Percentiles rank a stretch among this genome's conserved stretches.
phyloP scores from a whole-genome alignment of 2,797 vertebrate species.

The Ctenopoma multispine region DNA sequence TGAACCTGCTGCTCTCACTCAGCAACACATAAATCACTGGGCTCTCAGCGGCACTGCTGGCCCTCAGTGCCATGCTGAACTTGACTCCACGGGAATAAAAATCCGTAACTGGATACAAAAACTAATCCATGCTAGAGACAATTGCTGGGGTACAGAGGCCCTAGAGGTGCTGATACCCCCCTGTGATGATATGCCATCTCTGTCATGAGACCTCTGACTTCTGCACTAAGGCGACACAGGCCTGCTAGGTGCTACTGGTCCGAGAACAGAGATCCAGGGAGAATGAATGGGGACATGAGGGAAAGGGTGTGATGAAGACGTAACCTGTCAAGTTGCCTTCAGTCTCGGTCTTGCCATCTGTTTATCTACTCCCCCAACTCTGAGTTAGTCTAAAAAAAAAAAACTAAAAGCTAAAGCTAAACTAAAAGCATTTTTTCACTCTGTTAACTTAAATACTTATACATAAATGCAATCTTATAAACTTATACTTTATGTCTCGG shows the following conservation, averaged over 20 bases:
- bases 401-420: no score
- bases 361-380: slow-evolving; percentile 14
- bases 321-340: slow-evolving; percentile 53
- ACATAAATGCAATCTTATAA: no score
- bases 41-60: slow-evolving; percentile 75
- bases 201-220: slow-evolving; percentile 72
- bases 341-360: slow-evolving; percentile 38
- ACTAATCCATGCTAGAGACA: slow-evolving; percentile 84
- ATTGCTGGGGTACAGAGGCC: slow-evolving; percentile 79
- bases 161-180: slow-evolving; percentile 72
- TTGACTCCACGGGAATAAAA: slow-evolving; percentile 84
- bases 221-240: slow-evolving; percentile 46
- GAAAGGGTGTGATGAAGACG: slow-evolving; percentile 56
- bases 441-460: no score
- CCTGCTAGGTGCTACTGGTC: slow-evolving; percentile 65
- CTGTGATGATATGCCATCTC: slow-evolving; percentile 62
- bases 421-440: not conserved
- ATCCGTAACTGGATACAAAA: slow-evolving; percentile 82
- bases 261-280: slow-evolving; percentile 34
- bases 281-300: slow-evolving; percentile 42
- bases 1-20: slow-evolving; percentile 89
- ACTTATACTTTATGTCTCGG: no score
- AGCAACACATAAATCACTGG: slow-evolving; percentile 85
- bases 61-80: slow-evolving; percentile 80
- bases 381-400: slow-evolving; percentile 7